Evolutionary conservation across 2,797 vertebrate genomes (phyloP), one percentile per base, ranked within the genome.

Genomic region (Pseudochaenichthys georgianus): DNA sequence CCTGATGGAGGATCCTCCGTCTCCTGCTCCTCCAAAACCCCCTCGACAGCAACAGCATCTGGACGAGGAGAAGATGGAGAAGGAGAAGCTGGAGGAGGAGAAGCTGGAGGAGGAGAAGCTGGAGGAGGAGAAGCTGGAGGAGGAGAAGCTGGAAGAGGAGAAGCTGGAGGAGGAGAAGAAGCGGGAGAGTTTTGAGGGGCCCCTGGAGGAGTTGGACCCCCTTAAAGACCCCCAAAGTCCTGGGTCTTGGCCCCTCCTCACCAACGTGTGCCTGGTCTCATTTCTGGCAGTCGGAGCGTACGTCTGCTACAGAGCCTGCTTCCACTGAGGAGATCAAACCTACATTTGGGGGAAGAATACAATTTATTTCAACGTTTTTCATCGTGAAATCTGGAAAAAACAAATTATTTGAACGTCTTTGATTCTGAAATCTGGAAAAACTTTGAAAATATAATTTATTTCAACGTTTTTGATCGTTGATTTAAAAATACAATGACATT

Each of bases 251-350:
- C 96, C 96, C 82, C 96, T 97, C 50, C 91, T 97, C 50, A 87
- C 96, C 93, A 97, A 96, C 13, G 82, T 97, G 83, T 99, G 97
- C 89, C 85, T 99, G 94, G 96, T 96, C 95, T 96, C 98, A 0
- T 95, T 94, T 38, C 92, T 99, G 72, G 96, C 95, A 0, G 94
- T 98, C 1, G 95, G 97, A 57, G 97, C 96, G 28, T 99, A 98
- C 55, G 93, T 96, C 87, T 99, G 96, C 90, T 99, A 99, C 93
- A 94, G 97, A 94, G 95, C 94, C 76, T 99, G 93, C 91, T 98
- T 97, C 88, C 98, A 99, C 75, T 99, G 97, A 99, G 92, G 75
- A 28, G 28, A 28, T 1, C 28, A 28, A 28, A 5, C 28, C 28
- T 5, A 28, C 1, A 28, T 28, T 28, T 28, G 28, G 28, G 28